Evolutionary conservation across 2,797 vertebrate genomes (phyloP), one percentile per base, ranked within the genome.

Genomic region (Hozukius guyotensis): DNA sequence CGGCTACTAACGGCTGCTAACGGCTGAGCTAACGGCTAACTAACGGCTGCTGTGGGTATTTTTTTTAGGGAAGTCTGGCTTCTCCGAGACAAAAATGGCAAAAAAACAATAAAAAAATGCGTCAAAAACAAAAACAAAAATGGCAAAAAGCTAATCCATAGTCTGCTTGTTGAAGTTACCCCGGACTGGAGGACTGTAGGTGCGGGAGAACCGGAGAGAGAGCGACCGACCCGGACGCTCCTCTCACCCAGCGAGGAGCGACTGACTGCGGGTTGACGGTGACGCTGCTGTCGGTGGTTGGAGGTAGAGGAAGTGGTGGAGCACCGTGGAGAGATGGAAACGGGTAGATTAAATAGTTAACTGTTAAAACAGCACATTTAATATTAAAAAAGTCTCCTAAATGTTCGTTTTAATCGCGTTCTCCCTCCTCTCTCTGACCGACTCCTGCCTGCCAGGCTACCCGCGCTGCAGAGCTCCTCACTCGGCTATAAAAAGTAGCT

Each of bases 301-400:
- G 46, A 38, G 83, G 78, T 46, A 77, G 83, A 59, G 81, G 87
- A 70, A 14, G 89, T 79, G 29, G 11, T 8, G 90, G 87, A 82
- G 92, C 84, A 91, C 78, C 74, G 36, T 38, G 36, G 80, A 81
- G 82, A 89, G 89, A 80, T 78, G 77, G 76, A 84, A 72, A 31
- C 75, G 76, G 77, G 76, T 70, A 80, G 55, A 80, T 81, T 78
- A 75, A 82, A 74, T 18, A 31, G 10, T 67, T 32, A 59, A 42
- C 52, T 3, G 66, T 24, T 13, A 32, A 65, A 59, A 20, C 57
- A 32, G 25, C n/a, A 18, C 10, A 1, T 16, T 10, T 2, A 14
- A 46, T 46, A 46, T 18, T 18, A 46, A 14, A 38, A 38, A 38
- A 38, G 36, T 38, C 36, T 38, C 36, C 14, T 14, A 14, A 38